A percentile compares a stretch with the other conserved stretches of the same genome.
Evolutionary conservation across 2,113 vertebrate genomes (phyloP).

Genomic region (Nothoprocta pentlandii): DNA sequence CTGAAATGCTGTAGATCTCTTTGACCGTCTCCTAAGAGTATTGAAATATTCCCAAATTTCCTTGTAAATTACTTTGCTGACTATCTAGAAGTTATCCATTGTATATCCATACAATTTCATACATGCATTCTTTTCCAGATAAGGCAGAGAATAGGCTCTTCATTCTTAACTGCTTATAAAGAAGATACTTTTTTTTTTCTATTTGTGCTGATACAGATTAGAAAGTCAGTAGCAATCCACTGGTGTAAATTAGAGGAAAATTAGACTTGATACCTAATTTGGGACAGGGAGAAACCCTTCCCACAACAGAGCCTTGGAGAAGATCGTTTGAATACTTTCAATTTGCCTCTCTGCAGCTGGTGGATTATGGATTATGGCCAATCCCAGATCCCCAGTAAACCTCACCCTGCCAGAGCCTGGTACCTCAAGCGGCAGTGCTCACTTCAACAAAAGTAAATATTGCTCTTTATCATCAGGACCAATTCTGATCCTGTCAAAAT

Average conservation of each 20-base stretch:
- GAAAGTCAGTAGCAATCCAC: not conserved
- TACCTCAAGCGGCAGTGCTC: not conserved
- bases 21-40: not conserved
- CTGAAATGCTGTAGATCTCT: not conserved
- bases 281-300: not conserved
- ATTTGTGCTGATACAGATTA: not conserved
- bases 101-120: not conserved
- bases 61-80: not conserved
- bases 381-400: not conserved
- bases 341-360: not conserved
- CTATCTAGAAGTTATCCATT: not conserved
- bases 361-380: not conserved
- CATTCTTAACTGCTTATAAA: not conserved
- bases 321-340: accelerated
- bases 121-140: not conserved
- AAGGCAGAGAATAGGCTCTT: not conserved
- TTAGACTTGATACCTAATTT: not conserved
- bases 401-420: no score
- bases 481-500: not conserved
- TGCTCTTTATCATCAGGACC: not conserved
- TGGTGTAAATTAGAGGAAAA: not conserved
- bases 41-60: not conserved
- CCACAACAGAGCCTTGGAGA: not conserved
- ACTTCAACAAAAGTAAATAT: not conserved
- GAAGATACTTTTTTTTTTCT: not conserved